Evolutionary conservation across 2,113 vertebrate species (phyloP), one percentile per base, ranked within the genome.

Genomic region (Malurus elegans): DNA sequence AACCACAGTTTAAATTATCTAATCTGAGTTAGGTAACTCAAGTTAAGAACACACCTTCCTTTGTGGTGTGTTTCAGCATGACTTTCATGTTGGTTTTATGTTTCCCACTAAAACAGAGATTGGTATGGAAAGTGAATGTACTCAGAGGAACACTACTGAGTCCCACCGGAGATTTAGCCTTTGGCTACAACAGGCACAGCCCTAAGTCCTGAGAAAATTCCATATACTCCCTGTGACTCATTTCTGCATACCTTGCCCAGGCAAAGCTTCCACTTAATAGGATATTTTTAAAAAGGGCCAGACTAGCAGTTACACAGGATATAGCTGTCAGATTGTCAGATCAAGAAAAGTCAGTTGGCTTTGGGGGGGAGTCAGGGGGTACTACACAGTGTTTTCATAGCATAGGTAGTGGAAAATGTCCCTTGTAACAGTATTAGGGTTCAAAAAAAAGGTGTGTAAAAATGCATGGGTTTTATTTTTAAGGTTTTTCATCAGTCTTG

Each of bases 181-280:
- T 86, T 86, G 86, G 92, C 93, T 95, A 84, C 82, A 96, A 88
- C 88, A 94, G 75, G 79, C 94, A 60, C 86, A 96, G 45, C 72
- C 47, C 36, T 96, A 86, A 95, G 25, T 86, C 93, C 90, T 96
- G 92, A 96, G 93, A 96, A 96, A 97, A 94, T 93, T 97, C 92
- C 92, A 53, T 90, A 64, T 94, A 92, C 67, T 95, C 88, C 64
- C 88, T 95, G 79, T 96, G 92, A 96, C 75, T 96, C 90, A 96
- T 94, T 93, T 92, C 85, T 96, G 85, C 79, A 93, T 91, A 91
- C 94, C 88, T 95, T 96, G 94, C 96, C 84, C 72, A 92, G 85
- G 93, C 85, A 95, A 96, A 96, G 69, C 88, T 95, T 86, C 51
- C 72, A 96, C 79, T 96, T 91, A 96, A 94, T 74, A 79, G 87